Percentiles rank a stretch among this genome's conserved stretches.
Conservation (phyloP, 1,140 invertebrate genomes). For the Drosophila takahashii region DNA sequence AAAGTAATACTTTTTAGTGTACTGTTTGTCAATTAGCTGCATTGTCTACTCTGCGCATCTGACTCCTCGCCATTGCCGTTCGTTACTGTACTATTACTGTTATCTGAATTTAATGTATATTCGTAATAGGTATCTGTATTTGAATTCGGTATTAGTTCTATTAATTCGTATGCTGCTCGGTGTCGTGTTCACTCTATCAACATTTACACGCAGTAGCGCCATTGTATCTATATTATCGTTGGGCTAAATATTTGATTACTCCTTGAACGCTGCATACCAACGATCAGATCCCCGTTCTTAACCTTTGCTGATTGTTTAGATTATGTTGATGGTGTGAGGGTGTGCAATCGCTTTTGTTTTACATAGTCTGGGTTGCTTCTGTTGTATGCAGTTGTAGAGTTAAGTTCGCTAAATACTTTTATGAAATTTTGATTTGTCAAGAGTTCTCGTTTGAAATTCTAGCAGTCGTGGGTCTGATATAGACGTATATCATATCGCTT, state of each 20-base stretch:
- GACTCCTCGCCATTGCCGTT: constrained; percentile 5
- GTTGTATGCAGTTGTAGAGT: constrained; percentile 49
- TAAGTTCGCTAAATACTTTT: constrained; percentile 58
- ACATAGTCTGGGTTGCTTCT: constrained; percentile 35
- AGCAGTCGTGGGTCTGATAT: constrained; percentile 74
- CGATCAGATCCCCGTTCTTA: constrained; percentile 13
- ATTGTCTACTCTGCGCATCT: constrained; percentile 42
- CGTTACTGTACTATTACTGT: constrained; percentile 11
- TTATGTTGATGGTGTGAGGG: background rate
- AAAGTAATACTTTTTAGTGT: constrained; percentile 78
- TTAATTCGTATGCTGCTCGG: constrained; percentile 77
- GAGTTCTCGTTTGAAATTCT: constrained; percentile 82
- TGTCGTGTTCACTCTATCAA: constrained; percentile 71
- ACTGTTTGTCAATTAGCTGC: constrained; percentile 53
- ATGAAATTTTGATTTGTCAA: constrained; percentile 81
- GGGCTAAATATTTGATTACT: constrained; percentile 83
- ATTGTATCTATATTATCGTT: constrained; percentile 79
- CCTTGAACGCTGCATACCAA: constrained; percentile 50
- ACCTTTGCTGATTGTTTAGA: constrained; percentile 11
- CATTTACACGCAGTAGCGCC: constrained; percentile 70
- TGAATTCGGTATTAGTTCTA: constrained; percentile 66
- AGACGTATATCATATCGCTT: constrained; percentile 56
- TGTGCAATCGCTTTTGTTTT: constrained; percentile 20
- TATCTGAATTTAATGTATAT: constrained; percentile 31
- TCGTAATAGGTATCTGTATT: constrained; percentile 30